Evolutionary conservation across 2,113 vertebrate genomes (phyloP), one percentile per base, ranked within the genome.

Genomic region (Antechinus stuartii): DNA sequence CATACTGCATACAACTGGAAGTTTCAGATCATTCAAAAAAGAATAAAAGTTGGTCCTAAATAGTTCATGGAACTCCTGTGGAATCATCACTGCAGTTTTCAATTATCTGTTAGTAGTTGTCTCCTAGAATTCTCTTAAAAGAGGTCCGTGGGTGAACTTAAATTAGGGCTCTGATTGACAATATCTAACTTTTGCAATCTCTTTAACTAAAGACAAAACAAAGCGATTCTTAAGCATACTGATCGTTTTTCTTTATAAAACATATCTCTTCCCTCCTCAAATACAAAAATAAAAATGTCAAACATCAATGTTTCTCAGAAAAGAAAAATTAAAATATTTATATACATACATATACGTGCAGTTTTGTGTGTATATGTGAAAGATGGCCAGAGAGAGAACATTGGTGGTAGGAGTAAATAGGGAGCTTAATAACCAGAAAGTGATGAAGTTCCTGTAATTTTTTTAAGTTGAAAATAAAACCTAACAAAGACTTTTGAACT

Each of bases 351-450:
- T 49, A 91, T 49, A 19, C 19, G 24, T 46, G 25, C 16, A 9
- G 30, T 68, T 68, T 68, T 68, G 12, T 35, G 30, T 46, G 57
- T 12, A 24, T 8, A 54, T 9, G 50, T 54, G 54, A 47, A 54
- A n/a, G 50, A 11, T 90, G 42, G 55, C 35, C 91, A 92, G 27
- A 95, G 22, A 57, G 4, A 68, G 98, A 90, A 97, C 96, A 97
- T 95, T 97, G 97, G 95, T 95, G 95, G 90, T 0, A 68, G 97
- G 96, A 98, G 94, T 92, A 98, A 97, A 97, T 91, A 92, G 96
- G 96, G 95, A 96, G 95, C 97, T 97, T 96, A 97, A 94, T 98
- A 98, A 98, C 22, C 47, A 98, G 96, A 97, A 96, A 96, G 23
- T 96, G 68, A 90, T 96, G 92, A 68, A 92, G 2, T 91, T 94